A percentile compares a stretch with the other conserved stretches of the same genome.
These are phyloP conservation scores for Danaus chrysippus DNA, from an alignment of 2,888 invertebrate genomes.

Conservation along the genomic window DNA sequence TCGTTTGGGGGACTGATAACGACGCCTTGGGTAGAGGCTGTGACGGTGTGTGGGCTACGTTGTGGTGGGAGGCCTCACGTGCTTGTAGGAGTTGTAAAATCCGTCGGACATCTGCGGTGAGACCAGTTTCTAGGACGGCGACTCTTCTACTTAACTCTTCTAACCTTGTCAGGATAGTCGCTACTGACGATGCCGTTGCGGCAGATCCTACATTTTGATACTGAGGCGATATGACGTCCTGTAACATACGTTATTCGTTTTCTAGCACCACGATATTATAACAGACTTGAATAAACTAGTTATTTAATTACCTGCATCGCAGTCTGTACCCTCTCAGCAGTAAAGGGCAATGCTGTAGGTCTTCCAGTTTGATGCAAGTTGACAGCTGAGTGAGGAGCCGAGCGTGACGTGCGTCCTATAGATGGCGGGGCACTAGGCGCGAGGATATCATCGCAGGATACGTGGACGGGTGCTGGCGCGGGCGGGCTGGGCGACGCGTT, in stretches of 20 bases:
- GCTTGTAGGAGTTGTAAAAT: slow-evolving; percentile 84
- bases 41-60: slow-evolving; percentile 58
- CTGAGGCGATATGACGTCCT: slow-evolving; percentile 69
- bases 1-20: slow-evolving; percentile 65
- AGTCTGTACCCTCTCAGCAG: slow-evolving; percentile 55
- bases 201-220: slow-evolving; percentile 69
- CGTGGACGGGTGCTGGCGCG: slow-evolving; percentile 61
- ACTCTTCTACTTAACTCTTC: slow-evolving; percentile 85
- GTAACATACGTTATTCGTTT: slow-evolving; percentile 27
- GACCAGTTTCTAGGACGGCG: slow-evolving; percentile 84
- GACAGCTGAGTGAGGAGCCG: slow-evolving; percentile 72
- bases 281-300: not conserved
- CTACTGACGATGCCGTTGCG: slow-evolving; percentile 62
- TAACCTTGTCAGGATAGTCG: slow-evolving; percentile 81
- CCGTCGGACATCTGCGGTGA: slow-evolving; percentile 85
- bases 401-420: slow-evolving; percentile 61
- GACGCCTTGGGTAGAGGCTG: slow-evolving; percentile 65
- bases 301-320: slow-evolving; percentile 43
- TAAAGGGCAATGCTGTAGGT: slow-evolving; percentile 58
- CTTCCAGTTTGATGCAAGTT: slow-evolving; percentile 69
- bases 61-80: slow-evolving; percentile 51
- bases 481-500: slow-evolving; percentile 81
- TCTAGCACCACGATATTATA: not conserved
- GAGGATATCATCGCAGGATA: slow-evolving; percentile 72
- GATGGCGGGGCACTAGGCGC: slow-evolving; percentile 53